Percentiles rank a stretch among this genome's conserved stretches.
Evolutionary conservation across 2,797 vertebrate genomes (phyloP).

Genomic region (Myiothlypis coronata): DNA sequence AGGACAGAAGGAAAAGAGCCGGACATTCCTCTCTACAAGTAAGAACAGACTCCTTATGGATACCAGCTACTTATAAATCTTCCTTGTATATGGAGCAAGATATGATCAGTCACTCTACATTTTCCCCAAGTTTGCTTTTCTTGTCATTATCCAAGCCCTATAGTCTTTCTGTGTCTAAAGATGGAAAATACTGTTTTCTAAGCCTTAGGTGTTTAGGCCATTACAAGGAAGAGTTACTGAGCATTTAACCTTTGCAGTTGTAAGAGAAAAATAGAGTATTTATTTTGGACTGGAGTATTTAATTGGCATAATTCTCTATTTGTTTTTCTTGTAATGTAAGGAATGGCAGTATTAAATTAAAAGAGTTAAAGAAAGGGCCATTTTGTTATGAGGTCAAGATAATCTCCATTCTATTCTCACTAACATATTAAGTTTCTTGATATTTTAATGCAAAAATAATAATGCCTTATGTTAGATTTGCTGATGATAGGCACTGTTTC

Average conservation of each 20-base stretch:
- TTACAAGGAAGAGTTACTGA: not conserved
- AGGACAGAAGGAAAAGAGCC: constrained; percentile 97
- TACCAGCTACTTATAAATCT: not conserved
- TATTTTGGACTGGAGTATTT: not conserved
- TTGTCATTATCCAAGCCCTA: not conserved
- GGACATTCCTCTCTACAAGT: constrained; percentile 98
- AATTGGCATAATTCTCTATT: not conserved
- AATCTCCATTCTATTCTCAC: not conserved
- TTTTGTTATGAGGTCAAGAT: not conserved
- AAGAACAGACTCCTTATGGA: constrained; percentile 53
- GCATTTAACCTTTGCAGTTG: not conserved
- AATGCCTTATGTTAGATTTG: not conserved
- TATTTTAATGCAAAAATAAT: not conserved
- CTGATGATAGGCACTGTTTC: not conserved
- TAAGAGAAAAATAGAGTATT: not conserved
- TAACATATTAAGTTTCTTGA: not conserved
- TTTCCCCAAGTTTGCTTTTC: not conserved
- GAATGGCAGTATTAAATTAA: not conserved
- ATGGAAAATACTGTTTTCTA: not conserved
- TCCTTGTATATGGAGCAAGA: not conserved
- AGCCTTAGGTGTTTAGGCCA: not conserved
- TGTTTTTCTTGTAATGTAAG: not conserved
- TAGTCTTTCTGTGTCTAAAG: not conserved
- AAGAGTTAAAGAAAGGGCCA: not conserved
- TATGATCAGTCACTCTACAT: not conserved